Evolutionary conservation across 2,113 vertebrate species (phyloP), one percentile per base, ranked within the genome.

Genomic region (Gopherus flavomarginatus): DNA sequence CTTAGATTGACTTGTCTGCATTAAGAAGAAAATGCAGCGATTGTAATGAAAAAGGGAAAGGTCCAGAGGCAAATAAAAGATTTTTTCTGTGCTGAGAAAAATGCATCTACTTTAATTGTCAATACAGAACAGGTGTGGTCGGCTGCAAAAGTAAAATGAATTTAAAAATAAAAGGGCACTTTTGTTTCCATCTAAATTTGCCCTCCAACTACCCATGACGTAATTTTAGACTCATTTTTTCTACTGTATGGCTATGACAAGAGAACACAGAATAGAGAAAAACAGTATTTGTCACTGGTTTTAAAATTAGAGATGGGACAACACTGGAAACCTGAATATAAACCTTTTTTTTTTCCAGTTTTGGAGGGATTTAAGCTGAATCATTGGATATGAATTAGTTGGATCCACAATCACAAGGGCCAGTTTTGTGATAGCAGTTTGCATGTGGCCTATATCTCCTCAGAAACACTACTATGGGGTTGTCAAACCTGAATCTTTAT

Each of bases 11-110:
- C 89, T 94, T 92, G 59, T 93, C 94, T 96, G 72, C 69, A 83
- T 97, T 87, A 97, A 95, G 83, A 93, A 94, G 92, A 96, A 97
- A 97, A 97, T 75, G 5, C 35, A 95, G 91, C n/a, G 56, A 85
- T 93, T 88, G 21, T 90, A 96, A 96, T 93, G 95, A 97, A 98
- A 98, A 98, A 97, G 94, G 11, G 65, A 95, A 96, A 96, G 19
- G n/a, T 9, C 85, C 97, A 72, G 93, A 96, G 86, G 92, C 95
- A 98, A 96, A 96, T 50, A 94, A 94, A 96, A 94, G 72, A 97
- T 52, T 95, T 89, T 91, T 59, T 92, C 88, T 95, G 38, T 87
- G 80, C 54, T 95, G 81, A 93, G 91, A 82, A 93, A 97, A 98
- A 96, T 78, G 44, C 7, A 85, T 89, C 59, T 92, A 85, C 86